Conservation (phyloP, 2,888 invertebrate species). For the Oscheius onirici region DNA sequence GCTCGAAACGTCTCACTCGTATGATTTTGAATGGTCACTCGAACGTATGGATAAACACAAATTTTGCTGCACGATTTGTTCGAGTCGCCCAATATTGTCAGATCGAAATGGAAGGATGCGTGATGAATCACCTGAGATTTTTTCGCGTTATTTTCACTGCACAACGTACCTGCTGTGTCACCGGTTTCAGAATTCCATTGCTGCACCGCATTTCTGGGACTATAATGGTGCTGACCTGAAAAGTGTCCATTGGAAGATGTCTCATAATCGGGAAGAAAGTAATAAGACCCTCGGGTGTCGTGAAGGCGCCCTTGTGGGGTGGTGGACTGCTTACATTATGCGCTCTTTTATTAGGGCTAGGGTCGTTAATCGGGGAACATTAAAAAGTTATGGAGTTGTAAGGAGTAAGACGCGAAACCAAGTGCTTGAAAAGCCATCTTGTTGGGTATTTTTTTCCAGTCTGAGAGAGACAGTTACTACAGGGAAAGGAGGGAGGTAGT, state of each 20-base stretch:
- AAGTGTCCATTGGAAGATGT: conserved; percentile 3
- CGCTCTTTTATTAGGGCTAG: conserved; percentile 8
- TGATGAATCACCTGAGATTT: conserved; percentile 46
- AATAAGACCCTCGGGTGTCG: conserved; percentile 30
- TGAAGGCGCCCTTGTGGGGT: conserved; percentile 16
- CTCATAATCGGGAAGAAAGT: conserved; percentile 21
- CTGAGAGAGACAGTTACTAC: too few species aligned
- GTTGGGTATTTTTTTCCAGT: too few species aligned
- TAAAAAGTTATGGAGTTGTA: conserved; percentile 9
- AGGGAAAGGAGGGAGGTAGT: too few species aligned
- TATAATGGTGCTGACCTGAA: conserved; percentile 60
- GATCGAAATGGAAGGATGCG: conserved; percentile 57
- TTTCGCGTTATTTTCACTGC: not conserved
- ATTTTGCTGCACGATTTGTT: conserved; percentile 39
- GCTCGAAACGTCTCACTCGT: conserved; percentile 53
- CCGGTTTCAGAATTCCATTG: conserved; percentile 54
- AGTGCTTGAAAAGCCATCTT: too few species aligned
- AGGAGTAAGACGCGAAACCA: not conserved
- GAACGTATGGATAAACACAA: conserved; percentile 67
- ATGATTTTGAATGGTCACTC: conserved; percentile 46
- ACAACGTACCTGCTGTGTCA: conserved; percentile 48
- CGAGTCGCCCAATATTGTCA: conserved; percentile 43
- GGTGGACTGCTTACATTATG: conserved; percentile 21
- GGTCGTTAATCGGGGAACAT: not conserved
- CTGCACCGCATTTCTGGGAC: conserved; percentile 59